phyloP scores from a whole-genome alignment of 2,888 invertebrate genomes.

The Tryphoninae sp. region DNA sequence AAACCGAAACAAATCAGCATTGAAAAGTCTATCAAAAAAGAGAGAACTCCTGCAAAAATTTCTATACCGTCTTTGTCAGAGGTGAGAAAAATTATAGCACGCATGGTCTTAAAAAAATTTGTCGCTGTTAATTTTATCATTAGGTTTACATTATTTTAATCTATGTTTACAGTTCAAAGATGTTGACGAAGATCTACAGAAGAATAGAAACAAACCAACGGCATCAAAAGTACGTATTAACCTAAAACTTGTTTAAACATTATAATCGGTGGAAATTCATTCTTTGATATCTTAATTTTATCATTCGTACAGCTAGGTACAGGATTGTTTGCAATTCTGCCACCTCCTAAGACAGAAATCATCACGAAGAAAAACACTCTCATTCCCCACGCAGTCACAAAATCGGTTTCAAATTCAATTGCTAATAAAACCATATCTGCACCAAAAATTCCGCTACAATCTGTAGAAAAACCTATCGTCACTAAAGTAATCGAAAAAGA shows the following conservation, averaged over 20 bases:
- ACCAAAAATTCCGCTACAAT: slow-evolving; percentile 25
- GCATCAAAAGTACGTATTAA: slow-evolving; percentile 82
- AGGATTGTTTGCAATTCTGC: slow-evolving; percentile 87
- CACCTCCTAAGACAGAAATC: slow-evolving; percentile 85
- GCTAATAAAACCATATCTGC: background rate
- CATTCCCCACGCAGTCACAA: slow-evolving; percentile 81
- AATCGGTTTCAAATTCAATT: slow-evolving; percentile 74
- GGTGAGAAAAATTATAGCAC: slow-evolving; percentile 77
- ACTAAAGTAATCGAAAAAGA: slow-evolving; percentile 66
- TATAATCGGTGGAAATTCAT: background rate
- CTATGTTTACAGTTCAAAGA: slow-evolving; percentile 84
- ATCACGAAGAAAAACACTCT: slow-evolving; percentile 77
- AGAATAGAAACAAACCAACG: slow-evolving; percentile 81
- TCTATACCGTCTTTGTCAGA: slow-evolving; percentile 87
- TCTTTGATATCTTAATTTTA: slow-evolving; percentile 62
- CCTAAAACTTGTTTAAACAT: slow-evolving; percentile 45
- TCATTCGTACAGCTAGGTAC: slow-evolving; percentile 83
- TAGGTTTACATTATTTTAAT: background rate
- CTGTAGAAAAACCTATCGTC: background rate
- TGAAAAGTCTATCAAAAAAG: slow-evolving; percentile 71
- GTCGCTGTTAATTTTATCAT: slow-evolving; percentile 3
- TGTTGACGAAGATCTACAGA: slow-evolving; percentile 82
- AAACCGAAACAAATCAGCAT: slow-evolving; percentile 72
- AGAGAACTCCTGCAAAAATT: slow-evolving; percentile 84
- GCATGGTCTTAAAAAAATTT: background rate